phyloP scores from a whole-genome alignment of 2,888 invertebrate genomes.

The Rotaria socialis region DNA sequence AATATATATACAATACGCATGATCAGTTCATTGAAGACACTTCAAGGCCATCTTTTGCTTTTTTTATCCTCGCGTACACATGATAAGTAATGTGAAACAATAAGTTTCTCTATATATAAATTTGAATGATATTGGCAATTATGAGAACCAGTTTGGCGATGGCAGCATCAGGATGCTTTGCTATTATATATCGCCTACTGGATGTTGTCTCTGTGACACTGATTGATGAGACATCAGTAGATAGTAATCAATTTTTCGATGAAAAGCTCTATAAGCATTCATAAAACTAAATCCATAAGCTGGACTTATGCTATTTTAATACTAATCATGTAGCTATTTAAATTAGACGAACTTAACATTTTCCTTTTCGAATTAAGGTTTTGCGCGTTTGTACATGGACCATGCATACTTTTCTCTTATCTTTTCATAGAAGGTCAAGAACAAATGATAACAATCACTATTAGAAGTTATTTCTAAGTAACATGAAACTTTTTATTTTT shows the following conservation, averaged over 20 bases:
- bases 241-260: background rate
- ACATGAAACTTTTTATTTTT: background rate
- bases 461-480: background rate
- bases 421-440: constrained; percentile 10
- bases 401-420: background rate
- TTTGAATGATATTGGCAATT: background rate
- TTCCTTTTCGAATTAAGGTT: background rate
- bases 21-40: background rate
- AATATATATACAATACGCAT: background rate
- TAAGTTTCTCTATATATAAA: background rate
- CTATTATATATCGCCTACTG: background rate
- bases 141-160: background rate
- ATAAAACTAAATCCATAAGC: background rate
- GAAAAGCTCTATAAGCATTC: background rate
- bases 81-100: constrained; percentile 1
- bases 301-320: background rate
- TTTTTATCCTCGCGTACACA: background rate
- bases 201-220: background rate
- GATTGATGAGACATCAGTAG: background rate
- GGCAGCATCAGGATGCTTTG: background rate
- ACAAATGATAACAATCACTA: background rate
- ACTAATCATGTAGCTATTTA: background rate
- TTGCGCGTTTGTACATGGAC: background rate
- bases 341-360: background rate
- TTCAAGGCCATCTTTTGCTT: background rate